phyloP scores from a whole-genome alignment of 2,888 invertebrate genomes.

The Callinectes sapidus region DNA sequence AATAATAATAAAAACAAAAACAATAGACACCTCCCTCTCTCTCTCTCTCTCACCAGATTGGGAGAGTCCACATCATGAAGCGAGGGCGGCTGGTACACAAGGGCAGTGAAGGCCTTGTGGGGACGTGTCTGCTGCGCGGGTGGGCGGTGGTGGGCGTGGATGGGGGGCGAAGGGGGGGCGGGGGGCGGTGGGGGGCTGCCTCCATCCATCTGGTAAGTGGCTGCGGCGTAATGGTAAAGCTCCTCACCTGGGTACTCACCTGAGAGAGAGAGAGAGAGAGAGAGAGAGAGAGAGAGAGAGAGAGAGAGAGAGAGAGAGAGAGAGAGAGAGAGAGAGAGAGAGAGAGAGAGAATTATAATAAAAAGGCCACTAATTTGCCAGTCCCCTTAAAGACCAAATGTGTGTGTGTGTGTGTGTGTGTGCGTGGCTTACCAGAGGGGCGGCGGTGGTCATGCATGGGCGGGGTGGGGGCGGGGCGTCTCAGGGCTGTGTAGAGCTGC shows the following conservation, averaged over 20 bases:
- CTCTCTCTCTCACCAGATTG: conserved; percentile 40
- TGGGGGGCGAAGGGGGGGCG: conserved; percentile 49
- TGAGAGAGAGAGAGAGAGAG: background rate
- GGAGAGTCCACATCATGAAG: conserved; percentile 70
- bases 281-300: too few species aligned
- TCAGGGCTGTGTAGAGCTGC: conserved; percentile 44
- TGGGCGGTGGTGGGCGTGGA: conserved; percentile 40
- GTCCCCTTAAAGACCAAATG: too few species aligned
- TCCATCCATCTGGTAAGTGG: conserved; percentile 65
- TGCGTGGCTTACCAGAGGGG: background rate
- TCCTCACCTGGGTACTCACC: conserved; percentile 68
- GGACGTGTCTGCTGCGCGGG: conserved; percentile 51
- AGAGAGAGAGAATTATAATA: too few species aligned
- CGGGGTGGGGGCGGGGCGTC: conserved; percentile 46
- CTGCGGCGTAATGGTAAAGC: conserved; percentile 68
- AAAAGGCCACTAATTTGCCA: too few species aligned
- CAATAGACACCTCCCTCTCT: too few species aligned
- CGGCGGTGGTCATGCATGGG: conserved; percentile 32
- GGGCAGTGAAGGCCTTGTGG: conserved; percentile 67
- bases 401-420: conserved; percentile 1
- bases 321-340: too few species aligned
- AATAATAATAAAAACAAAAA: too few species aligned
- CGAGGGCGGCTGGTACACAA: conserved; percentile 72
- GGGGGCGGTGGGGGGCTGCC: conserved; percentile 59
- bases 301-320: too few species aligned